phyloP scores from a whole-genome alignment of 2,797 vertebrate genomes.

The Artibeus jamaicensis region DNA sequence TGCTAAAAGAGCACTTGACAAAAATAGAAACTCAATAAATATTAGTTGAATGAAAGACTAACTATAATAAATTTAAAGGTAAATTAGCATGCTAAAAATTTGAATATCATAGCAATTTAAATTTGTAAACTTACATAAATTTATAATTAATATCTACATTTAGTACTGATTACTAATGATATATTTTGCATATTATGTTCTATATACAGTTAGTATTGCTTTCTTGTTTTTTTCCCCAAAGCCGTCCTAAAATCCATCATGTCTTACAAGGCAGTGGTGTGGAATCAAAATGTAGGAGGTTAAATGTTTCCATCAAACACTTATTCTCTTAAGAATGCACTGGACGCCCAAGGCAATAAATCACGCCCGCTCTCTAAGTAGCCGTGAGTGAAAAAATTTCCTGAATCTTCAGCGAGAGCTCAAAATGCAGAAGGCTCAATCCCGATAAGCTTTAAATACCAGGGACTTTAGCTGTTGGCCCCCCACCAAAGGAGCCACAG shows the following conservation, averaged over 20 bases:
- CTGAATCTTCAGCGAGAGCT: not conserved
- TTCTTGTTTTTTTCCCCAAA: not conserved
- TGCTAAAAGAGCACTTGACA: not conserved
- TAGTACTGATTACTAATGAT: not conserved
- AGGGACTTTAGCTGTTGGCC: not conserved
- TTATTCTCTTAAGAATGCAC: not conserved
- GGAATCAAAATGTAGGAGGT: not conserved
- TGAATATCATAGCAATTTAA: not conserved
- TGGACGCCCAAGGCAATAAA: conserved; percentile 24
- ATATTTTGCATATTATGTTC: not conserved
- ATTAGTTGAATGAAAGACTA: not conserved
- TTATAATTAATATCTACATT: not conserved
- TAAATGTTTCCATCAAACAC: not conserved
- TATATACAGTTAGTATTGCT: not conserved
- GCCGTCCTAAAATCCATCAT: not conserved
- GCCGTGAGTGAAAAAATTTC: not conserved
- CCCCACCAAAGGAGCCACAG: not conserved
- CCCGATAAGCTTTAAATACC: not conserved
- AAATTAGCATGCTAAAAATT: not conserved
- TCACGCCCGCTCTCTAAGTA: not conserved
- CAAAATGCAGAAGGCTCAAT: not conserved
- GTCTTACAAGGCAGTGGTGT: not conserved
- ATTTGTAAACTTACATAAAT: not conserved
- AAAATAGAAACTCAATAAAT: not conserved
- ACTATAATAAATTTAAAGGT: not conserved